Conservation (phyloP, 1,140 invertebrate species). For the Chrysopa pallens region DNA sequence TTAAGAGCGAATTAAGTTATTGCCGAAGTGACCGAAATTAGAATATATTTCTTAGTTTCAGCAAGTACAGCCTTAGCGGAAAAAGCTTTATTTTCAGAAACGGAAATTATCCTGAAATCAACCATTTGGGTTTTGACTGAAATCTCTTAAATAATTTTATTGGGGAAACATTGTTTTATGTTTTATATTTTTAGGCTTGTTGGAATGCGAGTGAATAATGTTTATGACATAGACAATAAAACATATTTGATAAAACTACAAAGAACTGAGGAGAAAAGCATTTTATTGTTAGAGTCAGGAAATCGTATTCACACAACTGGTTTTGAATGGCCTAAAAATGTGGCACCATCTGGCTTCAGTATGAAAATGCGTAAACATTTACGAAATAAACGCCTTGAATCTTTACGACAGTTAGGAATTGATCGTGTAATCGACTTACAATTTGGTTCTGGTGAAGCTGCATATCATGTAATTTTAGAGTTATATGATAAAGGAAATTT, state of each 20-base stretch:
- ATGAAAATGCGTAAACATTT: conserved; percentile 99
- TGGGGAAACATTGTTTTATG: conserved; percentile 7
- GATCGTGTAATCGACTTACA: conserved; percentile 85
- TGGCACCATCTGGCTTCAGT: conserved; percentile 84
- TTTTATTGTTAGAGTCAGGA: conserved; percentile 88
- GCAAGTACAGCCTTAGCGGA: neutral
- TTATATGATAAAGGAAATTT: conserved; percentile 96
- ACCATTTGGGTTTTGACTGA: conserved; percentile 1
- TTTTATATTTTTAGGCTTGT: conserved; percentile 41
- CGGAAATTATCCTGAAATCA: conserved; percentile 3
- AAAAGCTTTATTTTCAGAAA: no score
- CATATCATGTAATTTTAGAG: conserved; percentile 92
- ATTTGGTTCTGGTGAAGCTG: conserved; percentile 86
- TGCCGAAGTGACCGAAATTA: neutral
- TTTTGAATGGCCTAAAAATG: conserved; percentile 98
- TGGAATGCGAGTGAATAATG: conserved; percentile 87
- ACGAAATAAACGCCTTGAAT: conserved; percentile 86
- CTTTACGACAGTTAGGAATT: conserved; percentile 63
- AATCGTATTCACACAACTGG: conserved; percentile 82
- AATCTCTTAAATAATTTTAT: neutral
- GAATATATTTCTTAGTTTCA: neutral
- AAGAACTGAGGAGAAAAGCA: conserved; percentile 60
- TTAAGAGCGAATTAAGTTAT: no score
- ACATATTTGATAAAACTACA: conserved; percentile 88
- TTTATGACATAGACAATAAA: conserved; percentile 95